Conservation (phyloP, 2,113 vertebrate genomes). For the Puma concolor region DNA sequence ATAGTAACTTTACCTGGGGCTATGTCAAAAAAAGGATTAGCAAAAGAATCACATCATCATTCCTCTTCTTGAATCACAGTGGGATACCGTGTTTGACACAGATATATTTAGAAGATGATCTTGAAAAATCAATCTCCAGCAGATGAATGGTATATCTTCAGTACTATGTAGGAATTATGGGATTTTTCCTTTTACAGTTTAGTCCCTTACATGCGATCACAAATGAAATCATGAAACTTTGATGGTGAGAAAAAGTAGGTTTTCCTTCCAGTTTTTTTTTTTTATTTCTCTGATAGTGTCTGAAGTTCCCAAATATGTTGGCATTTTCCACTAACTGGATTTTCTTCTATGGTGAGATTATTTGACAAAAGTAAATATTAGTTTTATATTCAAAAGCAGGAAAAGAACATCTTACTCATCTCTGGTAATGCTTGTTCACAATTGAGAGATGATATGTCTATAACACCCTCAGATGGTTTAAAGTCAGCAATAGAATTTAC, state of each 20-base stretch:
- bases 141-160: not conserved
- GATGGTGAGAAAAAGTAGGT: not conserved
- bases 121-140: not conserved
- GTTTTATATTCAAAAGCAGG: not conserved
- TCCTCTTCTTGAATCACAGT: not conserved
- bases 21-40: not conserved
- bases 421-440: not conserved
- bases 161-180: not conserved
- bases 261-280: not conserved
- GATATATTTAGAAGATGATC: not conserved
- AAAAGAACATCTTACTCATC: not conserved
- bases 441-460: not conserved
- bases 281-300: not conserved
- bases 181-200: not conserved
- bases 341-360: not conserved
- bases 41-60: not conserved
- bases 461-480: not conserved
- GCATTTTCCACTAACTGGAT: not conserved
- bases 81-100: not conserved
- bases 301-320: not conserved
- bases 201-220: not conserved
- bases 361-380: not conserved
- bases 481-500: not conserved
- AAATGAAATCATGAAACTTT: constrained; percentile 50
- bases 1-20: not conserved